Conservation (phyloP, 2,888 invertebrate species). For the Baccha elongata region DNA sequence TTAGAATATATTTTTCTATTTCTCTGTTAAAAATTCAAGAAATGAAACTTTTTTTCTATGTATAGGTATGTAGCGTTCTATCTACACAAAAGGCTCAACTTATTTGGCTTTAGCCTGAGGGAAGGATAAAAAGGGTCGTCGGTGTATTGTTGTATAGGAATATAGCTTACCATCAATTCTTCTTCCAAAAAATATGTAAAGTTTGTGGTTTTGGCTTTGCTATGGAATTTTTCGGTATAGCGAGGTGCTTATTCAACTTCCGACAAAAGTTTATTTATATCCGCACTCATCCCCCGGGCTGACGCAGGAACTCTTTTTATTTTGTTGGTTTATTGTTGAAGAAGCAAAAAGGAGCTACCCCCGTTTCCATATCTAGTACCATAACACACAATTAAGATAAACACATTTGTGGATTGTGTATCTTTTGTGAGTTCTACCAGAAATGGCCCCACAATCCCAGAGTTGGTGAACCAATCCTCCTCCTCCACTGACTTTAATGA, state of each 20-base stretch:
- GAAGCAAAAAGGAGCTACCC: background rate
- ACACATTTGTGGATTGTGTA: constrained; percentile 67
- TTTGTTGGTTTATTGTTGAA: constrained; percentile 13
- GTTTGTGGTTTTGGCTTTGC: constrained; percentile 50
- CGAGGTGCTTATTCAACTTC: constrained; percentile 58
- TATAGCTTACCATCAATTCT: background rate
- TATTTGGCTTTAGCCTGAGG: background rate
- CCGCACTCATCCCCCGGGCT: background rate
- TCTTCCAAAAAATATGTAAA: constrained; percentile 41
- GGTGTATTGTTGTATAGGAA: constrained; percentile 9
- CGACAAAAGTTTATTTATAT: constrained; percentile 56
- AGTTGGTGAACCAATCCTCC: background rate
- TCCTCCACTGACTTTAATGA: constrained; percentile 55
- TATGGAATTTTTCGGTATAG: constrained; percentile 36
- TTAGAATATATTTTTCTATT: background rate
- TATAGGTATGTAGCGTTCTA: background rate
- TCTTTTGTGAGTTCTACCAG: constrained; percentile 27
- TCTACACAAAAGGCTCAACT: background rate
- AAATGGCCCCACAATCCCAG: constrained; percentile 35
- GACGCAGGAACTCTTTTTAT: constrained; percentile 28
- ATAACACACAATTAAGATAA: constrained; percentile 67
- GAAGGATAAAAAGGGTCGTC: background rate
- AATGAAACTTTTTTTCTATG: background rate
- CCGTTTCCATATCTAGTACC: constrained; percentile 3
- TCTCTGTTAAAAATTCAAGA: background rate